Evolutionary conservation across 2,113 vertebrate genomes (phyloP), one percentile per base, ranked within the genome.

Genomic region (Tragelaphus scriptus): DNA sequence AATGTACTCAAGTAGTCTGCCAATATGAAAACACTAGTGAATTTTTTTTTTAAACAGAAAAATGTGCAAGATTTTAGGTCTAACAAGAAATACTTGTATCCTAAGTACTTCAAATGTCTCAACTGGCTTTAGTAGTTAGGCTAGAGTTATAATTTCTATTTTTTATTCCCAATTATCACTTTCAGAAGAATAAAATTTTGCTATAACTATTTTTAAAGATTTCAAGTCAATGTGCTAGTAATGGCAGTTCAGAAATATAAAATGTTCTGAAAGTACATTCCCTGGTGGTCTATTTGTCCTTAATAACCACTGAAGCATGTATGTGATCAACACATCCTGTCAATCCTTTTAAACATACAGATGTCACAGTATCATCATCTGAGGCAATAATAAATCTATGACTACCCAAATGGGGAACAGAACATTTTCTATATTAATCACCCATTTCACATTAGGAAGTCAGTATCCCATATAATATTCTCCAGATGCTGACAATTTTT

Each of bases 141-240:
- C 23, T 11, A 85, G 16, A 84, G 17, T 80, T 61, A 32, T 23
- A 17, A 71, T 88, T 85, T 95, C 32, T 90, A 15, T 55, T 85
- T 77, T 85, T 90, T 12, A 82, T 84, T 85, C 58, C 94, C 55
- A 88, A 79, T 26, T 53, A 80, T 82, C 25, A 93, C 85, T 81
- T 91, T 88, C 63, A 86, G 6, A 63, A 85, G 79, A 95, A 85
- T 61, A 92, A 97, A 94, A 89, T 63, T 75, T 88, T 55, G 13
- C 40, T 32, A 0, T 14, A 85, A 53, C 30, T 80, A 92, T 80
- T 94, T 96, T 92, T 85, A 85, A 97, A 59, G 23, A 91, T 93
- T 93, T 90, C 58, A 97, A 87, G 6, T 85, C 68, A 94, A 65
- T 9, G 21, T 82, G 59, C n/a, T 75, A 6, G 5, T 89, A 84